A percentile compares a stretch with the other conserved stretches of the same genome.
Evolutionary conservation across 2,888 invertebrate species (phyloP).

Genomic region (Apotomis betuletana): DNA sequence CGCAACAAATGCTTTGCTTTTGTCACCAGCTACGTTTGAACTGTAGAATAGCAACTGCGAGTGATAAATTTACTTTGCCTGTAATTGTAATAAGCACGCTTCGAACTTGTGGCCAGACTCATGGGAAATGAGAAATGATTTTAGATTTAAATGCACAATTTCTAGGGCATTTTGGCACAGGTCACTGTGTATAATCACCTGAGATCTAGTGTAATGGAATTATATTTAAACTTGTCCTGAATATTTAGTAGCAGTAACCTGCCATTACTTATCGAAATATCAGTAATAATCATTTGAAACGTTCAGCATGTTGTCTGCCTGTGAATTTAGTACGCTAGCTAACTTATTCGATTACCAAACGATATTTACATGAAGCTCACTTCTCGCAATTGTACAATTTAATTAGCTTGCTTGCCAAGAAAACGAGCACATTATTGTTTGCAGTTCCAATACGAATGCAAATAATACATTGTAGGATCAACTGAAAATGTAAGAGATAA

Average conservation of each 20-base stretch:
- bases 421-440: neutral
- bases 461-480: no score
- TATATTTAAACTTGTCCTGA: conserved; percentile 18
- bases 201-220: conserved; percentile 21
- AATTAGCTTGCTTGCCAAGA: neutral
- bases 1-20: conserved; percentile 17
- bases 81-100: conserved; percentile 14
- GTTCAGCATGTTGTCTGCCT: neutral
- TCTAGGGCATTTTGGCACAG: conserved; percentile 16
- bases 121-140: conserved; percentile 16
- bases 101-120: no score
- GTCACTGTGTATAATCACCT: conserved; percentile 1
- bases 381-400: neutral
- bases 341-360: neutral
- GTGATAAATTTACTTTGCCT: conserved; percentile 7
- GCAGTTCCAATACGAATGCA: no score
- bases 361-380: neutral
- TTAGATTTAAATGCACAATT: conserved; percentile 17
- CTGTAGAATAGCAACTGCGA: conserved; percentile 19
- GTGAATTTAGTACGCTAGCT: neutral
- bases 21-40: conserved; percentile 26
- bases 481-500: no score
- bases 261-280: neutral
- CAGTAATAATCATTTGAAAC: neutral
- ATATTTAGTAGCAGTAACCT: neutral